Evolutionary conservation across 2,797 vertebrate species (phyloP).

Genomic region (Naso thynnoides): DNA sequence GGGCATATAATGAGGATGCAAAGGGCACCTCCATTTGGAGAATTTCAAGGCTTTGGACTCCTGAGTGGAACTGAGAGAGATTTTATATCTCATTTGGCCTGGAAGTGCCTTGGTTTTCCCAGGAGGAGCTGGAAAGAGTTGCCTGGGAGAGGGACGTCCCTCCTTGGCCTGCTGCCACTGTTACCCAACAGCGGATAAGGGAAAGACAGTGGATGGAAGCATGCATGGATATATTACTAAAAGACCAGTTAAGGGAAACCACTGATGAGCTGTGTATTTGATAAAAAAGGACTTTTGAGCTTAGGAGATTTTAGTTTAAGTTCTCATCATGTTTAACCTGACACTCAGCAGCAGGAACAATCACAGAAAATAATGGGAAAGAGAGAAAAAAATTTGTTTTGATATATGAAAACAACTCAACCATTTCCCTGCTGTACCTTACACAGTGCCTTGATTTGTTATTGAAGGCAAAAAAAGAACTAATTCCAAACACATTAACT

Average conservation of each 20-base stretch:
- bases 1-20: too few species aligned
- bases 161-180: too few species aligned
- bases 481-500: conserved; percentile 53
- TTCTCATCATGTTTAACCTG: conserved; percentile 1
- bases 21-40: too few species aligned
- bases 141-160: too few species aligned
- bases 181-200: too few species aligned
- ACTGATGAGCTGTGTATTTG: not conserved
- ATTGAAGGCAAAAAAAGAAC: conserved; percentile 36
- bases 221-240: not conserved
- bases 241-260: not conserved
- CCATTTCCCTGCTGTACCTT: conserved; percentile 2
- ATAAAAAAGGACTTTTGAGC: not conserved
- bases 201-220: too few species aligned
- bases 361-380: conserved; percentile 5
- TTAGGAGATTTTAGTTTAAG: not conserved
- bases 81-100: too few species aligned
- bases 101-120: too few species aligned
- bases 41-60: too few species aligned
- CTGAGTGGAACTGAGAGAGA: too few species aligned
- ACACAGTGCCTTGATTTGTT: conserved; percentile 18
- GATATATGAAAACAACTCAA: conserved; percentile 19
- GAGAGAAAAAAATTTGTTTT: not conserved
- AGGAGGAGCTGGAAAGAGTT: too few species aligned
- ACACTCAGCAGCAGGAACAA: conserved; percentile 11